phyloP scores from a whole-genome alignment of 2,113 vertebrate species.

The Colius striatus region DNA sequence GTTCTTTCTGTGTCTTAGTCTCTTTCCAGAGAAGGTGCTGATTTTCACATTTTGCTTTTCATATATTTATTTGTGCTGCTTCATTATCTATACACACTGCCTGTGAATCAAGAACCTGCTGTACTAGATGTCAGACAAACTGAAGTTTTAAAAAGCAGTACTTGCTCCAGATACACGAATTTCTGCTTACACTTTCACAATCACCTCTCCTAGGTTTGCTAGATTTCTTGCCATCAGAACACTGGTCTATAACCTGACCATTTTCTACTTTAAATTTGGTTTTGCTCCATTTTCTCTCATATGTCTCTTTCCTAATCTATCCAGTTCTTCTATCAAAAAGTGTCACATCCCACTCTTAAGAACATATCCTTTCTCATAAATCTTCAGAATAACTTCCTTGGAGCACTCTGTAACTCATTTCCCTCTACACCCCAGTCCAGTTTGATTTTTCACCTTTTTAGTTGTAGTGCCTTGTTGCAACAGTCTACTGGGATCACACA shows the following conservation, averaged over 20 bases:
- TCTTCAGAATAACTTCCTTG: conserved; percentile 7
- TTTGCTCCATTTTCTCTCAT: not conserved
- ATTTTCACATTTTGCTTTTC: not conserved
- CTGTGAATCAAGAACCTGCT: not conserved
- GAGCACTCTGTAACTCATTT: not conserved
- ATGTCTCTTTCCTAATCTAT: not conserved
- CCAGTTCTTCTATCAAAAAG: not conserved
- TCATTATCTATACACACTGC: not conserved
- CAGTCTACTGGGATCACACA: not conserved
- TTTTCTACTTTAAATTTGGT: not conserved
- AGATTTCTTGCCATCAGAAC: not conserved
- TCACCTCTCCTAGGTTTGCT: not conserved
- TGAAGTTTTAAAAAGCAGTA: not conserved
- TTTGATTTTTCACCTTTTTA: not conserved
- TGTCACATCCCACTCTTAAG: not conserved
- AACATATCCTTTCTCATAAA: not conserved
- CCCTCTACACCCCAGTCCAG: not conserved
- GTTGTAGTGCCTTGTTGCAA: not conserved
- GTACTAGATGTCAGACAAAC: not conserved
- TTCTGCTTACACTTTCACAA: not conserved
- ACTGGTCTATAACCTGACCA: not conserved
- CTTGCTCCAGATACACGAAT: not conserved
- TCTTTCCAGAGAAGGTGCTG: not conserved
- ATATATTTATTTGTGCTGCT: not conserved
- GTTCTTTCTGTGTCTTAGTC: not conserved